Conservation (phyloP, 2,797 vertebrate species). For the Anableps anableps region DNA sequence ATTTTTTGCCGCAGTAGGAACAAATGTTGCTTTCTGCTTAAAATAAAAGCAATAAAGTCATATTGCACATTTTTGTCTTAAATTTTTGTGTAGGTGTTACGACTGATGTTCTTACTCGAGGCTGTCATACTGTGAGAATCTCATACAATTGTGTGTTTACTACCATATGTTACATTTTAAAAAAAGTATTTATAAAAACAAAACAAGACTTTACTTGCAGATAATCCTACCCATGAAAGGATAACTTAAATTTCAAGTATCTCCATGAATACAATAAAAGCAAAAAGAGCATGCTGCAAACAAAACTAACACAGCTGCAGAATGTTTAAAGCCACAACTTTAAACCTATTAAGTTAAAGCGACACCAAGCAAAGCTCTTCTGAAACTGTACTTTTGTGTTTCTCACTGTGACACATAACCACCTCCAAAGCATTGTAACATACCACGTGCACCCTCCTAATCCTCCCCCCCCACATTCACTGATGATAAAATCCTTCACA, state of each 20-base stretch:
- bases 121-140: neutral
- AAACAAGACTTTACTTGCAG: neutral
- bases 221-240: neutral
- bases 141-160: neutral
- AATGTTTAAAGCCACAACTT: neutral
- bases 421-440: neutral
- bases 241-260: neutral
- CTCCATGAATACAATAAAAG: neutral
- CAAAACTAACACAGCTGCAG: neutral
- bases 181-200: no score
- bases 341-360: neutral
- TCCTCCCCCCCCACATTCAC: neutral
- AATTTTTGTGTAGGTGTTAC: neutral
- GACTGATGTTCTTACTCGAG: neutral
- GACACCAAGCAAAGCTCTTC: neutral
- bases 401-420: neutral
- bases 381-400: neutral
- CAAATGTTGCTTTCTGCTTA: neutral
- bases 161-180: no score
- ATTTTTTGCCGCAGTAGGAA: neutral
- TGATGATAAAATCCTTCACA: conserved; percentile 8
- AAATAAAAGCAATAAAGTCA: neutral
- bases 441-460: neutral
- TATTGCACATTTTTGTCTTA: neutral
- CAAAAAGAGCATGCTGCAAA: neutral